Conservation (phyloP, 2,888 invertebrate species). For the Apodemia hepburni region DNA sequence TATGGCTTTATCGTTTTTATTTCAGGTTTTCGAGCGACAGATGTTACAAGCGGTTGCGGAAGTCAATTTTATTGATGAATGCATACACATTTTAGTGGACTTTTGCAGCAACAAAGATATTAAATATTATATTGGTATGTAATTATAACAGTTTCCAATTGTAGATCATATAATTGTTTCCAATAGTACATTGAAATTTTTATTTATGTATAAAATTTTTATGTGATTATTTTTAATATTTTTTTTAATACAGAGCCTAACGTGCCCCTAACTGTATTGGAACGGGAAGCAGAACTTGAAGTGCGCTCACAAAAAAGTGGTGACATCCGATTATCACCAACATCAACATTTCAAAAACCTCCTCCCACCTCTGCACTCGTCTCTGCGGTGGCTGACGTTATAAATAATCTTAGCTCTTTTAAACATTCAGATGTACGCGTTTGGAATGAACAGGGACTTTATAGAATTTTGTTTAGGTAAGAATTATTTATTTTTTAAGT, state of each 20-base stretch:
- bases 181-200: neutral
- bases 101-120: constrained; percentile 55
- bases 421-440: constrained; percentile 48
- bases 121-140: constrained; percentile 49
- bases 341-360: constrained; percentile 34
- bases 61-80: constrained; percentile 52
- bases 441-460: constrained; percentile 65
- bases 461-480: constrained; percentile 63
- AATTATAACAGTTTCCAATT: too few relatives aligned
- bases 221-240: neutral
- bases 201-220: neutral
- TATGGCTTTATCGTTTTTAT: constrained; percentile 23
- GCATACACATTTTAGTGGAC: constrained; percentile 57
- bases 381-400: constrained; percentile 47
- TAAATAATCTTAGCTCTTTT: constrained; percentile 54
- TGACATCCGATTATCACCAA: constrained; percentile 46
- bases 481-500: neutral
- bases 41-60: constrained; percentile 50
- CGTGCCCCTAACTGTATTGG: constrained; percentile 54
- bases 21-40: constrained; percentile 58
- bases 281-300: constrained; percentile 58
- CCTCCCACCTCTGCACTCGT: constrained; percentile 55
- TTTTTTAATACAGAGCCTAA: constrained; percentile 55
- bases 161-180: too few relatives aligned
- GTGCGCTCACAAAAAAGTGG: constrained; percentile 59